Evolutionary conservation across 2,797 vertebrate species (phyloP).

Genomic region (Acomys russatus): DNA sequence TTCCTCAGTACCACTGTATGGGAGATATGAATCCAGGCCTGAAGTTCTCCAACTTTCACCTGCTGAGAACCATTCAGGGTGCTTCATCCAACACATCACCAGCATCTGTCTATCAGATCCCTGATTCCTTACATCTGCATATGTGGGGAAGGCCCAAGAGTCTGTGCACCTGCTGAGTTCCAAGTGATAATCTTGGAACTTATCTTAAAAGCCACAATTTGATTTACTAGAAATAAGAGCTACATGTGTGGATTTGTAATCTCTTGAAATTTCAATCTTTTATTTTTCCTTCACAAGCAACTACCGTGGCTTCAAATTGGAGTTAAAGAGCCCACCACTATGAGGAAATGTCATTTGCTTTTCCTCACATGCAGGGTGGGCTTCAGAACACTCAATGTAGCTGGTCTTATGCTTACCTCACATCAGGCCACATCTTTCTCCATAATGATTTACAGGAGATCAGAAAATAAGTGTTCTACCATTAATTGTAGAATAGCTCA

Average conservation of each 20-base stretch:
- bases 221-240: neutral
- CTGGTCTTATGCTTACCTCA: neutral
- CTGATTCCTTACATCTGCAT: neutral
- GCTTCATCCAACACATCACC: neutral
- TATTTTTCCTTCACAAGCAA: slow-evolving; percentile 29
- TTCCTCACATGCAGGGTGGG: neutral
- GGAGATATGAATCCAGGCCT: neutral
- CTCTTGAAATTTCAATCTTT: neutral
- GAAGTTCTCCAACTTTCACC: neutral
- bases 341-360: no score
- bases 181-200: neutral
- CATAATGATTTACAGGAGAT: neutral
- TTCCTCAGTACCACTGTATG: neutral
- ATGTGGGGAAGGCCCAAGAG: neutral
- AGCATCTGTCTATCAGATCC: neutral
- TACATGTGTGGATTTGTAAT: slow-evolving; percentile 11
- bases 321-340: neutral
- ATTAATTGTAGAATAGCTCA: neutral
- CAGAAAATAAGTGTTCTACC: neutral
- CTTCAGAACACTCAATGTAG: neutral
- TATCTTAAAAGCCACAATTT: neutral
- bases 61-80: neutral
- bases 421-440: neutral
- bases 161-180: neutral
- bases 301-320: neutral